These are phyloP conservation scores for Mesembrinibis cayennensis DNA, from an alignment of 2,113 vertebrate genomes.

Conservation along the genomic window DNA sequence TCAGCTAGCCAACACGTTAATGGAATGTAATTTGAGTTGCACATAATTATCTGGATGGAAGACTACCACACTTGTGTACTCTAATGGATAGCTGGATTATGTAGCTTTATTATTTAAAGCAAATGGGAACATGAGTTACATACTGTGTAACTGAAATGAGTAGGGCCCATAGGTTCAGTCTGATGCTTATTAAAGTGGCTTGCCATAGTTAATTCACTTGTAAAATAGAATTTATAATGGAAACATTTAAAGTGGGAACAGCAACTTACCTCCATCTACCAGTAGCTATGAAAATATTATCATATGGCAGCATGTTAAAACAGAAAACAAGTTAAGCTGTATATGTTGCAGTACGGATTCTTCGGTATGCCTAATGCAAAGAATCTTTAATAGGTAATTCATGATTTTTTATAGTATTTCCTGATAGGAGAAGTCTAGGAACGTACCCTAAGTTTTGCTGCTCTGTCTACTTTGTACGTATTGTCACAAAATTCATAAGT, in stretches of 20 bases:
- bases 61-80: not conserved
- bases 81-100: constrained; percentile 5
- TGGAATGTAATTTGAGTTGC: constrained; percentile 16
- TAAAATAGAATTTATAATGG: constrained; percentile 11
- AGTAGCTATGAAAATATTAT: not conserved
- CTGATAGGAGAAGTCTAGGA: not conserved
- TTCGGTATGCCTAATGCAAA: not conserved
- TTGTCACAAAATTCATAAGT: not conserved
- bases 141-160: constrained; percentile 4
- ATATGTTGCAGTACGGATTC: not conserved
- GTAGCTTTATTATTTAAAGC: constrained; percentile 29
- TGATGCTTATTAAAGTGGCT: not conserved
- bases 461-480: not conserved
- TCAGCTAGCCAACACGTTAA: constrained; percentile 4
- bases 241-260: not conserved
- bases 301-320: not conserved
- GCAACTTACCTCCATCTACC: not conserved
- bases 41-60: constrained; percentile 51
- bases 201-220: not conserved
- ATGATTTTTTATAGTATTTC: not conserved
- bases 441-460: not conserved
- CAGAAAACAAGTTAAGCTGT: not conserved
- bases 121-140: constrained; percentile 42
- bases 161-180: not conserved
- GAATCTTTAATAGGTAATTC: not conserved